Evolutionary conservation across 2,888 invertebrate genomes (phyloP).

Genomic region (Netelia fuscicornis): DNA sequence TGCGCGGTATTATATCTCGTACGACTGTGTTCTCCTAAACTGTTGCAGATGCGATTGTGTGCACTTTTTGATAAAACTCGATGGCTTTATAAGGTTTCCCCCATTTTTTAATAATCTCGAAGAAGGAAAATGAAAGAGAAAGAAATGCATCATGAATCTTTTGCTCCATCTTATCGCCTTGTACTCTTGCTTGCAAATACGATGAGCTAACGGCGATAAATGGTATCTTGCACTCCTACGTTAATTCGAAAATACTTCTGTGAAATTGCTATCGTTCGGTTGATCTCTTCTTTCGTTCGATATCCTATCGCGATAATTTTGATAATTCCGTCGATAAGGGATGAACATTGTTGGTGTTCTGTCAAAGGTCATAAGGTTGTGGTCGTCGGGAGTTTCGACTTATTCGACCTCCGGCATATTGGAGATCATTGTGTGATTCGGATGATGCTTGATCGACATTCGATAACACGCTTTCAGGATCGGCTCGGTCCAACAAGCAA

Average conservation of each 20-base stretch:
- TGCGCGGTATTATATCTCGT: not conserved
- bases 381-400: constrained; percentile 56
- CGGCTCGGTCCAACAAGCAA: constrained; percentile 92
- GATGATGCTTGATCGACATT: constrained; percentile 87
- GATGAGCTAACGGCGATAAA: constrained; percentile 49
- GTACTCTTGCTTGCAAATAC: not conserved
- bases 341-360: constrained; percentile 89
- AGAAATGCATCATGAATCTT: constrained; percentile 48
- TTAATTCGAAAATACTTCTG: not conserved
- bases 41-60: constrained; percentile 43
- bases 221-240: not conserved
- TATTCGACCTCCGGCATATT: constrained; percentile 72
- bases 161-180: constrained; percentile 73
- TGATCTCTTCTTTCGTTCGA: constrained; percentile 4
- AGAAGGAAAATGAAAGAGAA: constrained; percentile 1
- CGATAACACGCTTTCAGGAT: constrained; percentile 88
- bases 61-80: constrained; percentile 48
- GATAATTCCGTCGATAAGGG: not conserved
- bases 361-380: constrained; percentile 67
- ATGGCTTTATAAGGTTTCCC: constrained; percentile 71
- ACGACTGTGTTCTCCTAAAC: not conserved
- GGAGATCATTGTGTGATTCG: constrained; percentile 82
- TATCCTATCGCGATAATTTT: constrained; percentile 56
- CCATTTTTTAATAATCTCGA: constrained; percentile 44
- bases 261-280: constrained; percentile 22